Evolutionary conservation across 2,113 vertebrate species (phyloP).

Genomic region (Oryzias woworae): DNA sequence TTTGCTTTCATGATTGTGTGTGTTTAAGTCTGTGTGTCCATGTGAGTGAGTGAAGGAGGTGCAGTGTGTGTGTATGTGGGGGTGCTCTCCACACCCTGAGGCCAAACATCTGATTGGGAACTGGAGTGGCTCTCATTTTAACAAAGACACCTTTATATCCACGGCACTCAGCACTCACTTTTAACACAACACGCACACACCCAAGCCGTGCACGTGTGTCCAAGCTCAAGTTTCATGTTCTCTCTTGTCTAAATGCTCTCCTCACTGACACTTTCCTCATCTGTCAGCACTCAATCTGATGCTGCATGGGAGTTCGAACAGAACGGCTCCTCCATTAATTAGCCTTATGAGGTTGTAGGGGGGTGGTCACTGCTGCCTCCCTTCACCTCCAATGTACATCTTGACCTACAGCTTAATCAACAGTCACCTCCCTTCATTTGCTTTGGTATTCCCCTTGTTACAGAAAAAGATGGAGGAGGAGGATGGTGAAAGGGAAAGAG

Average conservation of each 20-base stretch:
- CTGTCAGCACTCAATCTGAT: conserved; percentile 63
- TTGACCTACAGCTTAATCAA: conserved; percentile 55
- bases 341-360: conserved; percentile 16
- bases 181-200: conserved; percentile 23
- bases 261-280: conserved; percentile 67
- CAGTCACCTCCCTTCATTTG: conserved; percentile 49
- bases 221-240: conserved; percentile 68
- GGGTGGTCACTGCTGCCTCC: conserved; percentile 31
- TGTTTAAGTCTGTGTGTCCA: conserved; percentile 4
- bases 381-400: conserved; percentile 52
- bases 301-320: conserved; percentile 43
- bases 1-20: background rate
- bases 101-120: conserved; percentile 67
- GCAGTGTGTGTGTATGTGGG: conserved; percentile 1
- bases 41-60: conserved; percentile 28
- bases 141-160: conserved; percentile 79
- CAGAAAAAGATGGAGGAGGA: conserved; percentile 20
- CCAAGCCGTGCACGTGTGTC: conserved; percentile 36
- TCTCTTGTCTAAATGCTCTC: conserved; percentile 66
- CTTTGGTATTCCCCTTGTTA: conserved; percentile 55
- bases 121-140: conserved; percentile 72
- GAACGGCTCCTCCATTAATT: conserved; percentile 61
- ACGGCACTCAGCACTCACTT: conserved; percentile 59
- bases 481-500: conserved; percentile 1
- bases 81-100: conserved; percentile 50